Conservation (phyloP, 2,888 invertebrate genomes). For the Calameuta pallipes region DNA sequence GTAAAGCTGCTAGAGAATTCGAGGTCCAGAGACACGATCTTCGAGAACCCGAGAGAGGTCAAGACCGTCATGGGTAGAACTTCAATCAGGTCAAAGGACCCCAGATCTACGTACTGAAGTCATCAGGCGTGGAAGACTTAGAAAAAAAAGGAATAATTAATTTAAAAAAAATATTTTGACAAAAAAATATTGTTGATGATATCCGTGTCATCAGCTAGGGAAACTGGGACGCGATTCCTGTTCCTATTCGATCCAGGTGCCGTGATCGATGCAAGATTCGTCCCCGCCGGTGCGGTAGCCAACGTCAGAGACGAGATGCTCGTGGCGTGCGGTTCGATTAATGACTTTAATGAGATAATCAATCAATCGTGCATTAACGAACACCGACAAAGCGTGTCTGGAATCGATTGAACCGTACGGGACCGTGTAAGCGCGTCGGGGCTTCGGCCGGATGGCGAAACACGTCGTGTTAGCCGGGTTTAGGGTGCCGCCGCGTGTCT, state of each 20-base stretch:
- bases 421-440: neutral
- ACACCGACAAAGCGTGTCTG: constrained; percentile 16
- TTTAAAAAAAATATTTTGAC: neutral
- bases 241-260: neutral
- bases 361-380: constrained; percentile 35
- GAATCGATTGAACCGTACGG: constrained; percentile 3
- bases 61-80: neutral
- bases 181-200: neutral
- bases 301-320: constrained; percentile 17
- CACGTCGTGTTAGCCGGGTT: constrained; percentile 10
- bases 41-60: neutral
- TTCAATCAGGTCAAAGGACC: neutral
- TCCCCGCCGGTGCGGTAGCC: constrained; percentile 11
- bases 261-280: constrained; percentile 12
- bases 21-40: neutral
- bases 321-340: constrained; percentile 26
- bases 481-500: neutral
- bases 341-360: constrained; percentile 38
- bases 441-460: constrained; percentile 25
- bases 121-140: neutral
- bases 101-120: neutral
- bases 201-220: neutral
- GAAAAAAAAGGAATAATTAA: neutral
- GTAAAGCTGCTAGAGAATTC: neutral
- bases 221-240: neutral